Conservation (phyloP, 2,113 vertebrate species). For the Orthonyx spaldingii region DNA sequence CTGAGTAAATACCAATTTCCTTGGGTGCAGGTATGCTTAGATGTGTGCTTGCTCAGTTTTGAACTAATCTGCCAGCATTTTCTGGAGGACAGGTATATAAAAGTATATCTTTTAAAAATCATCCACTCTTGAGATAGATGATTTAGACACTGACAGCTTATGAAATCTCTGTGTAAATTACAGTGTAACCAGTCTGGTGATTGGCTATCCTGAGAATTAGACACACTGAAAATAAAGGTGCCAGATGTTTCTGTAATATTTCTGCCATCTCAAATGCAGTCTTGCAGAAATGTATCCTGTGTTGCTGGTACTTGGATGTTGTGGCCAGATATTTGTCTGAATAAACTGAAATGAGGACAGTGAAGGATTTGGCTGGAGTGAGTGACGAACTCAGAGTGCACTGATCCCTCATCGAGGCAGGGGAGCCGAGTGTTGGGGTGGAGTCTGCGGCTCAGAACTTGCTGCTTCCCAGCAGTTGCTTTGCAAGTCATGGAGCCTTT, state of each 20-base stretch:
- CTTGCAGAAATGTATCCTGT: neutral
- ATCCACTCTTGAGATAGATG: neutral
- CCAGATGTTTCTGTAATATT: neutral
- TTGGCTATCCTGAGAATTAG: neutral
- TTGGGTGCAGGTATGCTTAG: neutral
- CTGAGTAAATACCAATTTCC: neutral
- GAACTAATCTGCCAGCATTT: neutral
- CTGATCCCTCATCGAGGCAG: neutral
- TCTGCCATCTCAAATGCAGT: neutral
- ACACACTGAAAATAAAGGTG: neutral
- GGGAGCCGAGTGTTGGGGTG: neutral
- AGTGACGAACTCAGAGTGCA: neutral
- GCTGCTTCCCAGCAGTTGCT: neutral
- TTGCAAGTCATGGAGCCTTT: neutral
- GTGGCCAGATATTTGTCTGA: neutral
- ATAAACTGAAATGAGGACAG: neutral
- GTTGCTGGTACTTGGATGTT: neutral
- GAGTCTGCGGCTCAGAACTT: neutral
- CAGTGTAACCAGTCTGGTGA: neutral
- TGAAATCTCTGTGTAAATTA: neutral
- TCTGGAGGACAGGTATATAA: neutral
- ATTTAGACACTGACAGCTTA: neutral
- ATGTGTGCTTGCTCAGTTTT: neutral
- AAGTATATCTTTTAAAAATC: neutral
- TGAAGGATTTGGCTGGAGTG: neutral